A percentile compares a stretch with the other conserved stretches of the same genome.
These are phyloP conservation scores for Psittacula echo DNA, from an alignment of 2,797 vertebrate species.

Conservation along the genomic window DNA sequence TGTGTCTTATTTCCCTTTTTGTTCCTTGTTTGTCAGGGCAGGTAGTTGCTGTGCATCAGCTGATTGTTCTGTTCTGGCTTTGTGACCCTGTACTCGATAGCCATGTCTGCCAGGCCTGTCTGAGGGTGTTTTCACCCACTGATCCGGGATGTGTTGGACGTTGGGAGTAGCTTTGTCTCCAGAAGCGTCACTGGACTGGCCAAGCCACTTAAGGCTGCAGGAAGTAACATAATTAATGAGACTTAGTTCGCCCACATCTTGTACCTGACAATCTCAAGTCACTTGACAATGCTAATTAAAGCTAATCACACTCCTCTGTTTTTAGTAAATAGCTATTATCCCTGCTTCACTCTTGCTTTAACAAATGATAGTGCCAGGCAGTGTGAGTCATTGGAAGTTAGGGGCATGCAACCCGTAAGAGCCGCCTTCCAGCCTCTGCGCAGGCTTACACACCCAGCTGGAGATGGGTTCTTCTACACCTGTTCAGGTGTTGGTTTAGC, in stretches of 20 bases:
- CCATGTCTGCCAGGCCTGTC: not conserved
- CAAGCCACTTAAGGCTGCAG: constrained; percentile 59
- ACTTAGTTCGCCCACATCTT: constrained; percentile 64
- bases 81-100: not conserved
- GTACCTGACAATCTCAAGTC: constrained; percentile 58
- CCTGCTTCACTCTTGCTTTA: constrained; percentile 69
- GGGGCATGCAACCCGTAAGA: not conserved
- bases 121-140: not conserved
- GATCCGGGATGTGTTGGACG: not conserved
- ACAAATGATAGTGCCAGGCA: constrained; percentile 18
- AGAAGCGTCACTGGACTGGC: constrained; percentile 44
- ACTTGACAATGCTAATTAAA: constrained; percentile 67
- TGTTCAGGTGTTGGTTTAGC: not conserved
- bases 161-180: not conserved
- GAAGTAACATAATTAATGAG: constrained; percentile 65
- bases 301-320: constrained; percentile 54
- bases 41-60: not conserved
- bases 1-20: not conserved
- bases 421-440: not conserved
- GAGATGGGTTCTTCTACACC: not conserved
- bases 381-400: constrained; percentile 35
- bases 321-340: constrained; percentile 73
- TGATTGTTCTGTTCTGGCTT: not conserved
- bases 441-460: accelerated
- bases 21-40: accelerated